phyloP scores from a whole-genome alignment of 2,888 invertebrate species.

The Macrophya annulata region DNA sequence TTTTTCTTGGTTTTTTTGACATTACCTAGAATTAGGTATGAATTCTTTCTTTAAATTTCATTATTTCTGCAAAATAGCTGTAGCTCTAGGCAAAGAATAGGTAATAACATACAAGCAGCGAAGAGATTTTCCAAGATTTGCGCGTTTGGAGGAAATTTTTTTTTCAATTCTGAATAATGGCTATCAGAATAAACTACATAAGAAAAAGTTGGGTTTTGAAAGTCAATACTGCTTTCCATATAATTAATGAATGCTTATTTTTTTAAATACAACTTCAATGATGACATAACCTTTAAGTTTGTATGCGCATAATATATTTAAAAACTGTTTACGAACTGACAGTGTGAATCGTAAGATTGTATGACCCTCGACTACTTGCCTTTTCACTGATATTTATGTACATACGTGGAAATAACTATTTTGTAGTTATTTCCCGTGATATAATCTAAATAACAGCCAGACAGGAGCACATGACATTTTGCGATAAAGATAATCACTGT shows the following conservation, averaged over 20 bases:
- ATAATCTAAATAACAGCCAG: conserved; percentile 63
- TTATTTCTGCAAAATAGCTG: background rate
- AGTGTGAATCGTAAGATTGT: background rate
- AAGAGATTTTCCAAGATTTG: background rate
- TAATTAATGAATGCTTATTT: conserved; percentile 9
- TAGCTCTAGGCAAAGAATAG: background rate
- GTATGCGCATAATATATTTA: background rate
- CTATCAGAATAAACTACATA: background rate
- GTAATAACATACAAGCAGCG: conserved; percentile 16
- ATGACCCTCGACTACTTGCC: conserved; percentile 28
- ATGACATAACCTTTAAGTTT: conserved; percentile 41
- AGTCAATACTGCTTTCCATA: background rate
- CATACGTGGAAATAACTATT: conserved; percentile 26
- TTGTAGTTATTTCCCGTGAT: conserved; percentile 66
- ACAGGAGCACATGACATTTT: conserved; percentile 65
- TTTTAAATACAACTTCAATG: background rate
- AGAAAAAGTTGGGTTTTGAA: background rate
- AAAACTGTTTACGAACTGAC: background rate
- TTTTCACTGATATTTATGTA: conserved; percentile 29
- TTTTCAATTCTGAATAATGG: background rate
- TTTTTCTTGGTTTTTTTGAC: conserved; percentile 67
- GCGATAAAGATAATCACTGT: conserved; percentile 48
- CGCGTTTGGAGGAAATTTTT: background rate
- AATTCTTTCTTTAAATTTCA: background rate
- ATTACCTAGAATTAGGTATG: conserved; percentile 63